A percentile compares a stretch with the other conserved stretches of the same genome.
These are phyloP conservation scores for Leptestheria dahalacensis DNA, from an alignment of 1,140 invertebrate species.

Conservation along the genomic window DNA sequence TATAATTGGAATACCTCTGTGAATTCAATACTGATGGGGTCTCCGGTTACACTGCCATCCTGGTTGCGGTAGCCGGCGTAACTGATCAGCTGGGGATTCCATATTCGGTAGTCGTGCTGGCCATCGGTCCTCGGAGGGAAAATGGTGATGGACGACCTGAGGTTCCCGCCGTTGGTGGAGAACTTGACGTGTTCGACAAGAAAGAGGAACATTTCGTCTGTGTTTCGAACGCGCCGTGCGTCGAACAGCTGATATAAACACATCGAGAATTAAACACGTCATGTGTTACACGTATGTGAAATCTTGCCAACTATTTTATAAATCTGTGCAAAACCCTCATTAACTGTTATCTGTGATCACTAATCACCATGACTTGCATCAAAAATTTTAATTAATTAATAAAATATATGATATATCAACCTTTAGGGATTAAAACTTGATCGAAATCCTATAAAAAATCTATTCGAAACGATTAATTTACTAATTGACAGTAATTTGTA, in stretches of 20 bases:
- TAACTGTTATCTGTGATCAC: background rate
- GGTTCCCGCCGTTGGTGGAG: constrained; percentile 32
- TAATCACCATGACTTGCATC: too few species aligned
- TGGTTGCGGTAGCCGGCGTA: constrained; percentile 27
- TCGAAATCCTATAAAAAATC: too few species aligned
- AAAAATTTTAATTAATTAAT: too few species aligned
- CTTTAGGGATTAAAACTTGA: too few species aligned
- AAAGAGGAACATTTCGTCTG: constrained; percentile 31
- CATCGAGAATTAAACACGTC: too few species aligned
- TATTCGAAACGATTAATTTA: too few species aligned
- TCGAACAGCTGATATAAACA: constrained; percentile 27
- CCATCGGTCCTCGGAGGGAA: constrained; percentile 30
- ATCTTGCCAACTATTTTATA: background rate
- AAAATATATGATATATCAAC: too few species aligned
- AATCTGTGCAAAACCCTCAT: background rate
- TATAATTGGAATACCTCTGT: constrained; percentile 31
- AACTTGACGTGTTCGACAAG: constrained; percentile 32
- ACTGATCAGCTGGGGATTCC: constrained; percentile 26
- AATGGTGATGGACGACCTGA: constrained; percentile 33
- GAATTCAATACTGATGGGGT: constrained; percentile 32
- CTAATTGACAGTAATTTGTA: too few species aligned
- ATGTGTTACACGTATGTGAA: background rate
- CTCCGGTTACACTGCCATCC: constrained; percentile 26
- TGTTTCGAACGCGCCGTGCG: constrained; percentile 27
- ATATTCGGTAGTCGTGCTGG: constrained; percentile 26